A percentile compares a stretch with the other conserved stretches of the same genome.
Evolutionary conservation across 2,113 vertebrate species (phyloP).

Genomic region (Perca flavescens): DNA sequence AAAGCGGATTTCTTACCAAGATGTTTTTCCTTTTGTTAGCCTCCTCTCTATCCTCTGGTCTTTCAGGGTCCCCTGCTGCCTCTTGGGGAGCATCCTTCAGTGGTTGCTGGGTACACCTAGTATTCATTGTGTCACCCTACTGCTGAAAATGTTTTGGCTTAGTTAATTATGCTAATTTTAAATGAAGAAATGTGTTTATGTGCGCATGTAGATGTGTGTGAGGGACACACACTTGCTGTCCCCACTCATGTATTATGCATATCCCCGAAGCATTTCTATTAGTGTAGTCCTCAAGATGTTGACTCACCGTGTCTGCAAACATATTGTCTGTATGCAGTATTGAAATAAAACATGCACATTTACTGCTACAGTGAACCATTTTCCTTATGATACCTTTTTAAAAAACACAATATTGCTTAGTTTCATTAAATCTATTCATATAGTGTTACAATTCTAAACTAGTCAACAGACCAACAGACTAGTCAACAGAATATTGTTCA

Average conservation of each 20-base stretch:
- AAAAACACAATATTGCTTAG: neutral
- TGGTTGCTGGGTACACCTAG: neutral
- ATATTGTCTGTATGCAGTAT: slow-evolving; percentile 4
- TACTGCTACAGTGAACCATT: slow-evolving; percentile 8
- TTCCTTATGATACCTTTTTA: slow-evolving; percentile 2
- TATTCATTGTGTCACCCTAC: neutral
- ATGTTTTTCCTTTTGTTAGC: slow-evolving; percentile 12
- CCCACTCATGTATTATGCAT: slow-evolving; percentile 51
- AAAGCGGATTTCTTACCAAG: slow-evolving; percentile 56
- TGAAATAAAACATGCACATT: slow-evolving; percentile 14
- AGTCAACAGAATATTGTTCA: neutral
- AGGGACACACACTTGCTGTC: slow-evolving; percentile 10
- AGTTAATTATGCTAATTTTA: slow-evolving; percentile 43
- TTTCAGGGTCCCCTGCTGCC: slow-evolving; percentile 10
- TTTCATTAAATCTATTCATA: slow-evolving; percentile 3
- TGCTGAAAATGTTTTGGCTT: neutral
- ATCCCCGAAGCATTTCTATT: slow-evolving; percentile 6
- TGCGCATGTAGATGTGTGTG: neutral
- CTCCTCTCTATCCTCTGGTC: slow-evolving; percentile 40
- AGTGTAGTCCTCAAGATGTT: slow-evolving; percentile 33
- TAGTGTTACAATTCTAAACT: neutral
- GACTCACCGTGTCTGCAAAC: slow-evolving; percentile 39
- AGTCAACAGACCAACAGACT: neutral
- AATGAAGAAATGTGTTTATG: slow-evolving; percentile 32
- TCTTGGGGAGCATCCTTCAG: slow-evolving; percentile 17